Evolutionary conservation across 2,113 vertebrate genomes (phyloP), one percentile per base, ranked within the genome.

Genomic region (Chauna torquata): DNA sequence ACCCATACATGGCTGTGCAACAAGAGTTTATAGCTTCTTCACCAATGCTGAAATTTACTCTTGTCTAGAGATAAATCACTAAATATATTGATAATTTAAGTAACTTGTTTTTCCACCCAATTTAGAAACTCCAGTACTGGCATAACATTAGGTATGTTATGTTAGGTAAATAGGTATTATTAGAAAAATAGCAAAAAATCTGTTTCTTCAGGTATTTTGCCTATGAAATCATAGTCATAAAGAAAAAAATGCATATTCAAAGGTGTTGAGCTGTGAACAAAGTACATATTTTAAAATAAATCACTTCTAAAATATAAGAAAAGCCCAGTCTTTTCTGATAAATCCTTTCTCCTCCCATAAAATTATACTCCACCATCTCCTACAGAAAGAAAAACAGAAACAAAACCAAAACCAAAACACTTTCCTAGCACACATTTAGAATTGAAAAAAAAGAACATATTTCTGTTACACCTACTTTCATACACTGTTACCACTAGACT

Each of bases 391-490:
- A 47, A 45, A 27, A 11, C 25, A 40, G 27, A 9, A 44, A 9
- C 65, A 68, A 3, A n/a, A 23, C 2, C 15, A 30, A 10, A 57
- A 12, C 3, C 15, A 27, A 50, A 65, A 40, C 2, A 59, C 23
- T 61, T 36, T 2, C 11, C 8, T 74, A 8, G 32, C 47, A 54
- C 7, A 49, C 5, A 44, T 68, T 64, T 44, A 23, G 7, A 34
- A 40, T n/a, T n/a, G n/a, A n/a, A n/a, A 27, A 40, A 30, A 22
- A 42, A 81, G 79, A 27, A 0, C 7, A 30, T 3, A 42, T 6
- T 87, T 66, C 6, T 3, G 27, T 16, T 32, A 25, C 20, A 30
- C 23, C n/a, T 66, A 7, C 17, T 65, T 20, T 42, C 13, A 52
- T 18, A 19, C 3, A 25, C 8, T 18, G 32, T 40, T 84, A 72